A percentile compares a stretch with the other conserved stretches of the same genome.
These are phyloP conservation scores for Hylyphantes graminicola DNA, from an alignment of 1,140 invertebrate genomes.

Conservation along the genomic window DNA sequence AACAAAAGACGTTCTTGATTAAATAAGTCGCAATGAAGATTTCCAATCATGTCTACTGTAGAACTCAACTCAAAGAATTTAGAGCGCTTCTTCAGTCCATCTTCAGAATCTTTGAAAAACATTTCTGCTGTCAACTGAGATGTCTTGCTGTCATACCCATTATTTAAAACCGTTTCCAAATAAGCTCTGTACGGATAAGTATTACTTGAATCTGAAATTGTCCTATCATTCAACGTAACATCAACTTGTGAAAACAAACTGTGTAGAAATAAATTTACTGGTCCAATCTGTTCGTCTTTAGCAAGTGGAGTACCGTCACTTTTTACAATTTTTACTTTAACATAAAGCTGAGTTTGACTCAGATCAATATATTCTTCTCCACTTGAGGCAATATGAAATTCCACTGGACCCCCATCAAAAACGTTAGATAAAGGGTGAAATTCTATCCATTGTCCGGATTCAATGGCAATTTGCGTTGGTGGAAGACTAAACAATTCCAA, in stretches of 20 bases:
- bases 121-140: conserved; percentile 8
- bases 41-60: conserved; percentile 19
- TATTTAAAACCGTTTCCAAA: conserved; percentile 21
- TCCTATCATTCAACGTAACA: conserved; percentile 16
- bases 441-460: conserved; percentile 29
- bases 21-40: conserved; percentile 12
- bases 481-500: conserved; percentile 38
- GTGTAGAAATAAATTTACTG: conserved; percentile 21
- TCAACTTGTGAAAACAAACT: conserved; percentile 21
- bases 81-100: background rate
- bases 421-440: conserved; percentile 31
- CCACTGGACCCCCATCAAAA: conserved; percentile 1
- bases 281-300: background rate
- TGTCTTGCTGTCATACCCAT: conserved; percentile 8
- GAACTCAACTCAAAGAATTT: background rate
- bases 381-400: conserved; percentile 16
- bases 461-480: conserved; percentile 16
- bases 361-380: conserved; percentile 30
- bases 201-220: conserved; percentile 12
- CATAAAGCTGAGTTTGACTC: conserved; percentile 2
- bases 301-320: background rate
- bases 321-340: conserved; percentile 20
- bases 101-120: conserved; percentile 37
- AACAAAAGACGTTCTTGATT: conserved; percentile 9
- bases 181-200: conserved; percentile 14